Base-by-base conservation (phyloP, 1,140 invertebrate genomes). In the Sogatella furcifera region DNA sequence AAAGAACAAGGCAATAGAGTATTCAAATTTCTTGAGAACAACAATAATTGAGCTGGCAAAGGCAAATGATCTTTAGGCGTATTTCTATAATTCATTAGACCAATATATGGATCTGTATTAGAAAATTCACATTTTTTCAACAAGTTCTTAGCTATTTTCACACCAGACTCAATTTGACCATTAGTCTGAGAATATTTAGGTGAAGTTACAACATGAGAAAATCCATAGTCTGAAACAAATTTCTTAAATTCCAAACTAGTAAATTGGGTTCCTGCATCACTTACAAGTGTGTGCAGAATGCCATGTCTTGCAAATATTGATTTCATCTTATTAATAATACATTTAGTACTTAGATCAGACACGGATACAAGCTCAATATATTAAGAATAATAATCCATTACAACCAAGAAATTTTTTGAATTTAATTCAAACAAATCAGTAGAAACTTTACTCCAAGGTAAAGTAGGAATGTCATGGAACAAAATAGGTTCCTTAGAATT, bases 341-440 rank as follows among this genome's bases (percentile, higher is more conserved):
- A 22, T 49, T 43, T 14, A 57, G 54, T 42, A 43, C 14, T 38
- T n/a, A 53, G 11, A 21, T 46, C 38, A 56, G 10, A n/a, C 42
- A 31, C 4, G 10, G 31, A 61, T 13, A n/a, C 58, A 24, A 65
- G 38, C 21, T 65, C 64, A 19, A 61, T 24, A 31, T 15, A 65
- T 54, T 65, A 57, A 1, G 54, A 57, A 41, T 49, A 65, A 44
- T 61, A 61, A 44, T 65, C 64, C 19, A 64, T 42, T 14, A 65
- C 38, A 17, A 65, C 3, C 15, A 65, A 34, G 57, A 46, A 65
- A 41, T 57, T 1, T 15, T 15, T 19, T 2, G 31, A 28, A 9
- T 65, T 41, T 13, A 49, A 28, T 15, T 66, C 28, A 24, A 68
- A 65, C 34, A 71, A 28, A 60, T 69, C 64, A 22, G 52, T 44